A percentile compares a stretch with the other conserved stretches of the same genome.
Evolutionary conservation across 2,888 invertebrate species (phyloP).

Genomic region (Sphecodes monilicornis): DNA sequence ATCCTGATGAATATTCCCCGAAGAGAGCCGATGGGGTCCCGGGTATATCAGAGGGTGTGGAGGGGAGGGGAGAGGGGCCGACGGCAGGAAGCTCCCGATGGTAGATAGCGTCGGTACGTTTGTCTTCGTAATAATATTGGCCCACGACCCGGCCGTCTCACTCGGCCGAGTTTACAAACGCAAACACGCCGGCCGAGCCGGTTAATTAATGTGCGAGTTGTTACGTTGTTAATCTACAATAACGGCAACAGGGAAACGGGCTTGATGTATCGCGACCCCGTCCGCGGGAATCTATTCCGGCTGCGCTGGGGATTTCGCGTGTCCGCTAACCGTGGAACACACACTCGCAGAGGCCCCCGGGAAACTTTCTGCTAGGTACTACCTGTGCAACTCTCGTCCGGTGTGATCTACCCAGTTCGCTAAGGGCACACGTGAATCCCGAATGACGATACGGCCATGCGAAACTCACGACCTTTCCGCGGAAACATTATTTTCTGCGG

Average conservation of each 20-base stretch:
- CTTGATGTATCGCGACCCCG: conserved; percentile 20
- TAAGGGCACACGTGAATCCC: not conserved
- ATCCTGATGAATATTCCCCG: conserved; percentile 74
- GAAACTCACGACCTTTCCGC: not conserved
- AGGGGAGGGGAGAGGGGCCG: not conserved
- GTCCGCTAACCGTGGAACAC: conserved; percentile 10
- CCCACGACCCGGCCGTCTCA: conserved; percentile 65
- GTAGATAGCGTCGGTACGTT: conserved; percentile 76
- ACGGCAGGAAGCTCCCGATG: conserved; percentile 71
- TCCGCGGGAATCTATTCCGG: conserved; percentile 22
- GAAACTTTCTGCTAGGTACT: not conserved
- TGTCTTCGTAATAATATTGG: conserved; percentile 77
- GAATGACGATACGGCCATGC: not conserved
- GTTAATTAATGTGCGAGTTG: conserved; percentile 78
- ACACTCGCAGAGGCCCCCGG: not conserved
- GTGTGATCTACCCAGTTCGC: not conserved
- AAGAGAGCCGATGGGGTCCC: conserved; percentile 37
- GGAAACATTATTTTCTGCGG: not conserved
- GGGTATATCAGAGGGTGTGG: conserved; percentile 30
- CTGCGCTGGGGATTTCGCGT: conserved; percentile 6
- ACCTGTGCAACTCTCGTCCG: conserved; percentile 3
- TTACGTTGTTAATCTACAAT: conserved; percentile 72
- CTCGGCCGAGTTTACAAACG: conserved; percentile 71
- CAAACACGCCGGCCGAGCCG: conserved; percentile 72
- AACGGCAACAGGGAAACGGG: conserved; percentile 55